Conservation (phyloP, 2,113 vertebrate genomes). For the cattle (Bos taurus) region DNA sequence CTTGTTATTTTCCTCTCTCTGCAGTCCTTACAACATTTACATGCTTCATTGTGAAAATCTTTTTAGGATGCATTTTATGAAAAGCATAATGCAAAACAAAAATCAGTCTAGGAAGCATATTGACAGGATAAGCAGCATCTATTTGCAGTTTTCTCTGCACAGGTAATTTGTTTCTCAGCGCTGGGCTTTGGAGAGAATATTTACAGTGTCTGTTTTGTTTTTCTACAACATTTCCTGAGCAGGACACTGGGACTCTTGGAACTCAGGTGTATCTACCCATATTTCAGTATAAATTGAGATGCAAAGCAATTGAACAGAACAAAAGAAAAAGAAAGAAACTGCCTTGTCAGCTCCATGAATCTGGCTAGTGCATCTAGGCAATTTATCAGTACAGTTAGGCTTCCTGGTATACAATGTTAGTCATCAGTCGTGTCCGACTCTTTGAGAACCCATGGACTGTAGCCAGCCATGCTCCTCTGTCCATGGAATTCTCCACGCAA, state of each 20-base stretch:
- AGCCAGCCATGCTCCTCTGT: background rate
- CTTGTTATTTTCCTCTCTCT: background rate
- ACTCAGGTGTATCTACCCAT: background rate
- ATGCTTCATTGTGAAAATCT: background rate
- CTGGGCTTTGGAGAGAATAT: background rate
- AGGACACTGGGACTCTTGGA: background rate
- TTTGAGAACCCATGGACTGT: background rate
- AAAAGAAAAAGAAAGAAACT: background rate
- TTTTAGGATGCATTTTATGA: background rate
- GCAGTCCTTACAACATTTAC: background rate
- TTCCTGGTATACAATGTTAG: background rate
- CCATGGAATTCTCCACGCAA: background rate
- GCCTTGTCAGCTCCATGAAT: background rate
- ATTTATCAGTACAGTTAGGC: background rate
- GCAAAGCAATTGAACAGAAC: background rate
- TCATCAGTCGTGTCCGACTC: background rate
- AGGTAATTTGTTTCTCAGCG: background rate
- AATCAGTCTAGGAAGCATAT: background rate
- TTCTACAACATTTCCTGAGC: background rate
- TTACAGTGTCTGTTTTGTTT: background rate
- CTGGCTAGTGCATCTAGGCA: background rate
- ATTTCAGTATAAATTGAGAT: background rate
- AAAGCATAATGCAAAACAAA: constrained; percentile 41
- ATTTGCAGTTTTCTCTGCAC: background rate
- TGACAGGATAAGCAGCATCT: background rate